phyloP scores from a whole-genome alignment of 2,113 vertebrate species.

The Cyanoderma ruficeps region DNA sequence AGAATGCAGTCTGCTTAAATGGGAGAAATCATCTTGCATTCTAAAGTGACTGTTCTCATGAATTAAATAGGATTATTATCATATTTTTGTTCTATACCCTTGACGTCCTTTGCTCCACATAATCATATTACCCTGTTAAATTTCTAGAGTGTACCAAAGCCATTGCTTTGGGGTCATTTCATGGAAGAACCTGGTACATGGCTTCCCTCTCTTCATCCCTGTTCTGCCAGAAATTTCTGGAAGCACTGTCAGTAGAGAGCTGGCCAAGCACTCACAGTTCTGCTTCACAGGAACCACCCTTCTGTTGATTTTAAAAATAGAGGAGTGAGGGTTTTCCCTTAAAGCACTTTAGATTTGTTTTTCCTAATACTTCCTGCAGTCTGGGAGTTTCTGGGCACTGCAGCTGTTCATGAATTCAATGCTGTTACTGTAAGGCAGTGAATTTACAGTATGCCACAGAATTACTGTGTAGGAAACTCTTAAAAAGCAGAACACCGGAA shows the following conservation, averaged over 20 bases:
- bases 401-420: not conserved
- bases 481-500: not conserved
- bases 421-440: constrained; percentile 36
- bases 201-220: not conserved
- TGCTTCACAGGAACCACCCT: not conserved
- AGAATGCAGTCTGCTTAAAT: not conserved
- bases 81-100: not conserved
- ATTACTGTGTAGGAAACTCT: not conserved
- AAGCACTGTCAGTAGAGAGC: not conserved
- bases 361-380: not conserved
- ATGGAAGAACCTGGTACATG: not conserved
- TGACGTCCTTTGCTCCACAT: not conserved
- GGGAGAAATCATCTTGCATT: not conserved
- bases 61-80: not conserved
- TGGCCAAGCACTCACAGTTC: not conserved
- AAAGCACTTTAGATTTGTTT: not conserved
- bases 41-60: not conserved
- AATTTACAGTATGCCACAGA: not conserved
- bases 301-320: not conserved
- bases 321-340: not conserved
- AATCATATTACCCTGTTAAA: not conserved
- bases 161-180: not conserved
- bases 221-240: not conserved
- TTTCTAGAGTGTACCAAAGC: not conserved
- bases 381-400: not conserved